Base-by-base conservation (phyloP, 2,797 vertebrate species). In the Rhinoraja longicauda region DNA sequence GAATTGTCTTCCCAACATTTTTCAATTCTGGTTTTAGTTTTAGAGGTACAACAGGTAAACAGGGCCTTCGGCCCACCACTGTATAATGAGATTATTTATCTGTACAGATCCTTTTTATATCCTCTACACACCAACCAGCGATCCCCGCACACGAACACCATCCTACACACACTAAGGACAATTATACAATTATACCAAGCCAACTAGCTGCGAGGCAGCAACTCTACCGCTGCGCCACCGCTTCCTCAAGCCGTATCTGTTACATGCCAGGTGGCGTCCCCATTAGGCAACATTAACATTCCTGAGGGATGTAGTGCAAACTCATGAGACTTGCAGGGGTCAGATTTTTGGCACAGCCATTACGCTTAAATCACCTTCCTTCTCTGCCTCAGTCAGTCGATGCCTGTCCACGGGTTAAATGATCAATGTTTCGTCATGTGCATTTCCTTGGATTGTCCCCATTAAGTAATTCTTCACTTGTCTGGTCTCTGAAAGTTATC, bases 381-480 rank as follows among this genome's bases (percentile, higher is more conserved):
- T 86, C 29, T 86, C 13, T 86, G 82, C 29, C 82, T 86, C 82
- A n/a, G 26, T 64, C 82, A 62, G 82, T 62, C n/a, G 82, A 86
- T 86, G 29, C 57, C 57, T 64, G 57, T 17, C 26, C 53, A 32
- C 53, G 64, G 82, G 29, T 86, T 64, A 86, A 86, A 62, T 64
- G 82, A 86, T 64, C 82, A 86, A 86, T 64, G 82, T 64, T 59
- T 32, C 57, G 86, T 86, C 86, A 86, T 86, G 82, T 64, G 82
- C 57, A 86, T n/a, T 62, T 53, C 82, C 57, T 62, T 86, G 57
- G 57, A 86, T 64, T 86, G 59, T 86, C 59, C 82, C 59, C 29
- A 86, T 86, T 86, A 86, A 86, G 86, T 86, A 86, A 86, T 32
- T 62, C 82, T 86, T 86, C 17, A 86, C 57, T 32, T 86, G 57